Conservation (phyloP, 2,113 vertebrate species). For the Microtus montanus region DNA sequence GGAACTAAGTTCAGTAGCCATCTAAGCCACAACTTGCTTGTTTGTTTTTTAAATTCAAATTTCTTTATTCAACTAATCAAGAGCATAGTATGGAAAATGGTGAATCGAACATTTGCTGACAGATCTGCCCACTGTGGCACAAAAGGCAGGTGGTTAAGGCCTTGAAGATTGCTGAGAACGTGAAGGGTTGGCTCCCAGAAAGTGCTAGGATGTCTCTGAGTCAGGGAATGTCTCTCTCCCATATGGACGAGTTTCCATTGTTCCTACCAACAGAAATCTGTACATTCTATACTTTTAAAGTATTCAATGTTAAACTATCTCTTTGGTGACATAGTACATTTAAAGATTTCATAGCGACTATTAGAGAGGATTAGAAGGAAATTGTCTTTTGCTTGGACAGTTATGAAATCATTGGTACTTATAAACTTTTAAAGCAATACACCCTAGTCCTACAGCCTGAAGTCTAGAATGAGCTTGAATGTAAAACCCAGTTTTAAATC, state of each 20-base stretch:
- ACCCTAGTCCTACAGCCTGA: not conserved
- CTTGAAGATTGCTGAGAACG: too few relatives aligned
- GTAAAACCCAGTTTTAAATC: not conserved
- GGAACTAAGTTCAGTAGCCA: not conserved
- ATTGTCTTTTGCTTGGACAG: not conserved
- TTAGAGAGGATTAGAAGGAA: slow-evolving; percentile 1
- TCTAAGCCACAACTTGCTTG: not conserved
- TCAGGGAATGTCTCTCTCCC: not conserved
- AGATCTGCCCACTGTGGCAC: not conserved
- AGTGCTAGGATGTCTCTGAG: not conserved
- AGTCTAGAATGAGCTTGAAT: not conserved
- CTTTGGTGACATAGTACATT: not conserved
- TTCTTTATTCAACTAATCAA: not conserved
- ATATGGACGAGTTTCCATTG: not conserved
- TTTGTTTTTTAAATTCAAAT: not conserved
- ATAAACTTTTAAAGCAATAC: not conserved
- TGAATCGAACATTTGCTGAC: not conserved
- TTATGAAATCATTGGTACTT: not conserved
- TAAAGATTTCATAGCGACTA: not conserved
- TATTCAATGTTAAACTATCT: not conserved
- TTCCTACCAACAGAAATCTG: not conserved
- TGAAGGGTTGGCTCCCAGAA: not conserved
- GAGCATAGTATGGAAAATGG: not conserved
- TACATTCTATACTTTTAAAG: not conserved
- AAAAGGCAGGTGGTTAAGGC: not conserved